These are phyloP conservation scores for Zophobas morio DNA, from an alignment of 1,140 invertebrate species.

Conservation along the genomic window DNA sequence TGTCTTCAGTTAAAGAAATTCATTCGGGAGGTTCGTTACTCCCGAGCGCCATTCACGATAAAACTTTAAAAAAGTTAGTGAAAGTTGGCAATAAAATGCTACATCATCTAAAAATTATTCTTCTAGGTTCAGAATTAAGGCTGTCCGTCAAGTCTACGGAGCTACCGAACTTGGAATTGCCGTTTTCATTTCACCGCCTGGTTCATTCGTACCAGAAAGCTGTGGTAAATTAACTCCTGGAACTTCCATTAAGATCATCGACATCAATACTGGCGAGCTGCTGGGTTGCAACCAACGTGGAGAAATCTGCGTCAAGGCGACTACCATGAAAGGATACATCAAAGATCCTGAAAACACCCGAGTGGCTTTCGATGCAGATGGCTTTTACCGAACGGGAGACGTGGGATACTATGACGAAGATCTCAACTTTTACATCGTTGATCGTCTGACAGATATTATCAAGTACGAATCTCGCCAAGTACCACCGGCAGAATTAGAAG, in stretches of 20 bases:
- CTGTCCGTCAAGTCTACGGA: conserved; percentile 76
- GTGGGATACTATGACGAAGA: conserved; percentile 5
- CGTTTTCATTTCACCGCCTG: conserved; percentile 44
- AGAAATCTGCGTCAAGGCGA: conserved; percentile 79
- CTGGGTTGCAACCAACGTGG: conserved; percentile 75
- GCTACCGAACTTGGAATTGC: conserved; percentile 76
- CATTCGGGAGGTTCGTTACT: conserved; percentile 69
- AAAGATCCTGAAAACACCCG: background rate
- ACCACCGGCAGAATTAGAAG: conserved; percentile 83
- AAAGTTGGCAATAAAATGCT: conserved; percentile 16
- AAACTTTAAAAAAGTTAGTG: conserved; percentile 64
- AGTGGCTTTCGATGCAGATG: background rate
- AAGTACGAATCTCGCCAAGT: conserved; percentile 86
- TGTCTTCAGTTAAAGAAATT: conserved; percentile 66
- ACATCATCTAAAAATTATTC: conserved; percentile 55
- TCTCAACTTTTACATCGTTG: conserved; percentile 79
- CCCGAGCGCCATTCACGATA: conserved; percentile 64
- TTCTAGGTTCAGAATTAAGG: conserved; percentile 55
- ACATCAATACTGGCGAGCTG: conserved; percentile 73
- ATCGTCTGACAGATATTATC: conserved; percentile 91
- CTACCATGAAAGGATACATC: conserved; percentile 76
- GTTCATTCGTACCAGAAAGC: conserved; percentile 69
- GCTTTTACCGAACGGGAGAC: background rate
- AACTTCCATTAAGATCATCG: conserved; percentile 73
- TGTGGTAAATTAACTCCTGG: conserved; percentile 72